phyloP scores from a whole-genome alignment of 2,797 vertebrate species.

The Brachymystax lenok region DNA sequence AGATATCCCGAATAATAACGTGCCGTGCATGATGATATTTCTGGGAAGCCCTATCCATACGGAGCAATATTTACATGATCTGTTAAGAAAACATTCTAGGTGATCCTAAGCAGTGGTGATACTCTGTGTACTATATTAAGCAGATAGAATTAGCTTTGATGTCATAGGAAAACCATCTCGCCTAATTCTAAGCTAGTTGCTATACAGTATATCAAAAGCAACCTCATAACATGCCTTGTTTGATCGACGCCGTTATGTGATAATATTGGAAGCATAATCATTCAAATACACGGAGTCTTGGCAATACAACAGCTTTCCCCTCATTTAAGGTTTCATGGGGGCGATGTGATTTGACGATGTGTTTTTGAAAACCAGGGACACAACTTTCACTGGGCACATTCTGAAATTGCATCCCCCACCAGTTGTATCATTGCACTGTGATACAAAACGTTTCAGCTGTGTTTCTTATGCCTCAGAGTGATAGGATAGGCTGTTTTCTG shows the following conservation, averaged over 20 bases:
- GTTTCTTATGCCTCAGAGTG: too few relatives aligned
- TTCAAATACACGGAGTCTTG: neutral
- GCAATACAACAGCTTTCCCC: neutral
- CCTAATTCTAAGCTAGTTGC: neutral
- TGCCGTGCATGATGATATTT: constrained; percentile 61
- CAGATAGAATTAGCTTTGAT: constrained; percentile 6
- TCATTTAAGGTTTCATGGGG: constrained; percentile 5
- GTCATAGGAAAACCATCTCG: constrained; percentile 4
- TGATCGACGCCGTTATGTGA: neutral
- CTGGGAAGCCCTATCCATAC: constrained; percentile 53
- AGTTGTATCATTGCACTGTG: too few relatives aligned
- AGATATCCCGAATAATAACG: constrained; percentile 58
- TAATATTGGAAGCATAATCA: neutral
- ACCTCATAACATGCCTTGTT: neutral
- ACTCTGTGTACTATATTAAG: neutral
- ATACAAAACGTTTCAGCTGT: too few relatives aligned
- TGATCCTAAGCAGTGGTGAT: constrained; percentile 24
- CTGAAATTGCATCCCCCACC: too few relatives aligned
- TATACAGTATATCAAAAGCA: neutral
- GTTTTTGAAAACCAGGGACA: neutral
- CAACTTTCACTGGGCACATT: too few relatives aligned
- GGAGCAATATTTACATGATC: constrained; percentile 59
- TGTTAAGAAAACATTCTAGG: constrained; percentile 34
- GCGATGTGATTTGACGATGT: constrained; percentile 2
- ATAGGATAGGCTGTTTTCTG: too few relatives aligned